Evolutionary conservation across 2,888 invertebrate genomes (phyloP).

Genomic region (Sisyra terminalis): DNA sequence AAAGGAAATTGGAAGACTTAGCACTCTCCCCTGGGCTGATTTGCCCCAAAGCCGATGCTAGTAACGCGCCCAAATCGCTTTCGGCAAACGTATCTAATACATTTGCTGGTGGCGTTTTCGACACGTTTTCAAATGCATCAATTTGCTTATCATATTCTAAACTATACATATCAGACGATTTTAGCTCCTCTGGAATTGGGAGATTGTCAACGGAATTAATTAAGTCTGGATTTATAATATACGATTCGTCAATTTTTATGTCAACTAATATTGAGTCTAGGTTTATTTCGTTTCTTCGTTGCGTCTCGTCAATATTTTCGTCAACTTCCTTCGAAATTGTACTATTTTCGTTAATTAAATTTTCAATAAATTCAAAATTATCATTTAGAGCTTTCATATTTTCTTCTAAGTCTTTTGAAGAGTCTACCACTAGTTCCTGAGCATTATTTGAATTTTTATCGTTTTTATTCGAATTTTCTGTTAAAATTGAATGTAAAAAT

Average conservation of each 20-base stretch:
- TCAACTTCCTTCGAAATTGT: conserved; percentile 12
- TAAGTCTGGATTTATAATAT: conserved; percentile 38
- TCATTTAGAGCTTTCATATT: conserved; percentile 16
- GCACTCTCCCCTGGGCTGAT: conserved; percentile 8
- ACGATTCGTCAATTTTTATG: conserved; percentile 12
- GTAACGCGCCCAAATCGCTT: conserved; percentile 25
- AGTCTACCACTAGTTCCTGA: conserved; percentile 27
- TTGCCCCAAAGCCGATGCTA: conserved; percentile 11
- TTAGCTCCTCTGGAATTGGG: conserved; percentile 29
- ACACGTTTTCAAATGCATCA: conserved; percentile 22
- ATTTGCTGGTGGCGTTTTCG: conserved; percentile 14
- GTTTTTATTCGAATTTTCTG: conserved; percentile 7
- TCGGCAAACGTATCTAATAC: conserved; percentile 29
- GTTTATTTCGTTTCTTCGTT: conserved; percentile 10
- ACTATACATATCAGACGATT: conserved; percentile 26
- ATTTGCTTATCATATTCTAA: conserved; percentile 35
- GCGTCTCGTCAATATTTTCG: conserved; percentile 10
- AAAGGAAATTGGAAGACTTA: conserved; percentile 36
- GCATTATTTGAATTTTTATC: conserved; percentile 14
- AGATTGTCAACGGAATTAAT: conserved; percentile 57
- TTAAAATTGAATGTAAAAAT: background rate
- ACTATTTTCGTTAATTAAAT: conserved; percentile 20
- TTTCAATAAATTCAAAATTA: conserved; percentile 25
- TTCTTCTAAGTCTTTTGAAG: conserved; percentile 28
- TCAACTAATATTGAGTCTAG: conserved; percentile 8